Percentiles rank a stretch among this genome's conserved stretches.
Evolutionary conservation across 2,888 invertebrate species (phyloP).

Genomic region (Maniola hyperantus): DNA sequence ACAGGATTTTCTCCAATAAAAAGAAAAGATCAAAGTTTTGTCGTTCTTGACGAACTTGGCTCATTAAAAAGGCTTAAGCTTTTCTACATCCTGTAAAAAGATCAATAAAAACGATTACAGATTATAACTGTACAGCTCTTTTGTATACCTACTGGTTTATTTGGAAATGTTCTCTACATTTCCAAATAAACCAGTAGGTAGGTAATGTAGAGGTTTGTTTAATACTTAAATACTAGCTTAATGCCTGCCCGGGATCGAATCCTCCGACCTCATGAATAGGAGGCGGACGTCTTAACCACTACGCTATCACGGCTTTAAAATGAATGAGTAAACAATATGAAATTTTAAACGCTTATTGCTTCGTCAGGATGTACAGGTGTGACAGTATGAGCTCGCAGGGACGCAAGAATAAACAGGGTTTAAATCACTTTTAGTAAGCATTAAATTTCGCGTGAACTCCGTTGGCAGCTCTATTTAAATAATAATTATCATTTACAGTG

Average conservation of each 20-base stretch:
- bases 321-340: too few relatives aligned
- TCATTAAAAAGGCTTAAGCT: not conserved
- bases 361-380: slow-evolving; percentile 52
- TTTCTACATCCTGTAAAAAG: not conserved
- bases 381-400: slow-evolving; percentile 46
- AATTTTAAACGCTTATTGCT: slow-evolving; percentile 17
- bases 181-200: too few relatives aligned
- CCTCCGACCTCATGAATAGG: too few relatives aligned
- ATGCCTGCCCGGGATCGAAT: too few relatives aligned
- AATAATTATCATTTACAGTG: slow-evolving; percentile 31
- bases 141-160: too few relatives aligned
- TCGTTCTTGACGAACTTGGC: not conserved
- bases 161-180: too few relatives aligned
- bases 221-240: too few relatives aligned
- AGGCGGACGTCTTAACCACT: too few relatives aligned
- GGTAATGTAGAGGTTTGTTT: too few relatives aligned
- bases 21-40: not conserved
- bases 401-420: slow-evolving; percentile 51
- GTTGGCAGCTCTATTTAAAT: slow-evolving; percentile 44
- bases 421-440: slow-evolving; percentile 42
- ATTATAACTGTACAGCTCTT: too few relatives aligned
- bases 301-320: too few relatives aligned
- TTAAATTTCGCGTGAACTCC: slow-evolving; percentile 44
- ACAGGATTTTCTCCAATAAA: not conserved
- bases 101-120: not conserved